Evolutionary conservation across 2,888 invertebrate genomes (phyloP).

Genomic region (Drosophila mimetica): DNA sequence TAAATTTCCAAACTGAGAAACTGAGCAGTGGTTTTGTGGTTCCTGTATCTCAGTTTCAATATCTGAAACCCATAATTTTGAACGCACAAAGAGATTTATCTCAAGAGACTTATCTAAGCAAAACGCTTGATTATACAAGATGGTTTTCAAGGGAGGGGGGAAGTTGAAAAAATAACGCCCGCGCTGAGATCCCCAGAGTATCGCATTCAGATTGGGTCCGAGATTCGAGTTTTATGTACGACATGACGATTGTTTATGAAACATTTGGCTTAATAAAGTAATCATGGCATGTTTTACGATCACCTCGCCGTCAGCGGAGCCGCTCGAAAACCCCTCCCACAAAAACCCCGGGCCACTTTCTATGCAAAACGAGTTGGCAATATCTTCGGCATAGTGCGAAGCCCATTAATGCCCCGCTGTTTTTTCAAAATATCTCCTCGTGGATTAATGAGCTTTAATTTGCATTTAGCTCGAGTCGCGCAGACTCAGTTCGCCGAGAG

Average conservation of each 20-base stretch:
- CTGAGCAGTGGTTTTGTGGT: conserved; percentile 1
- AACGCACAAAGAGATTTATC: conserved; percentile 60
- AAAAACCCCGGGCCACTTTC: conserved; percentile 55
- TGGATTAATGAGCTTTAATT: conserved; percentile 78
- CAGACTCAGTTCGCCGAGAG: conserved; percentile 35
- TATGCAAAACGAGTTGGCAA: conserved; percentile 69
- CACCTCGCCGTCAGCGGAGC: conserved; percentile 46
- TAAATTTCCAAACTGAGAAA: conserved; percentile 53
- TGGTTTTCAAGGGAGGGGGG: not conserved
- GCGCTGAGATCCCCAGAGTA: conserved; percentile 58
- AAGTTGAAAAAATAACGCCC: conserved; percentile 41
- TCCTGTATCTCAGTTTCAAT: conserved; percentile 63
- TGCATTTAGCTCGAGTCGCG: conserved; percentile 63
- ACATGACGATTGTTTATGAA: conserved; percentile 77
- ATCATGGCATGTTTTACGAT: conserved; percentile 76
- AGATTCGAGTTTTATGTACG: conserved; percentile 65
- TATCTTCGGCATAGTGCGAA: conserved; percentile 63
- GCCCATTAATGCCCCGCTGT: conserved; percentile 74
- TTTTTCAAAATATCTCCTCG: conserved; percentile 60
- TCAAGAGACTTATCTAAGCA: conserved; percentile 74
- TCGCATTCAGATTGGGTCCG: conserved; percentile 51
- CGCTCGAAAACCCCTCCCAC: conserved; percentile 1
- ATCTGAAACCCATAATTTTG: conserved; percentile 72
- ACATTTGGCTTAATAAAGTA: conserved; percentile 78
- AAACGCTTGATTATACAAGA: conserved; percentile 66